Percentiles rank a stretch among this genome's conserved stretches.
These are phyloP conservation scores for Rhabdomys dilectus DNA, from an alignment of 2,113 vertebrate species.

Conservation along the genomic window DNA sequence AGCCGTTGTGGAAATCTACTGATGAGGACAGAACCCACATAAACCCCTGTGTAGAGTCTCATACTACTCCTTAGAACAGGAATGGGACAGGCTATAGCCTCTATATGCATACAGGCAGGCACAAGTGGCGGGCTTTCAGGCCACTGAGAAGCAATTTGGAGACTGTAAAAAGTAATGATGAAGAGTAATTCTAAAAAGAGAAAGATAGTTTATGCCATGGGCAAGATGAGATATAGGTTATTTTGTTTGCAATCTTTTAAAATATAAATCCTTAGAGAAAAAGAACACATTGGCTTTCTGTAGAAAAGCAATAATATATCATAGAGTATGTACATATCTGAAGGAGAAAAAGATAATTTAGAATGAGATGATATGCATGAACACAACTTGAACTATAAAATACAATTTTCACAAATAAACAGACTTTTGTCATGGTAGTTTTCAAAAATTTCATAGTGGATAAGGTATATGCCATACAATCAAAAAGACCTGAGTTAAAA, in stretches of 20 bases:
- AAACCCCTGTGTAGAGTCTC: background rate
- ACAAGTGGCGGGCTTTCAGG: background rate
- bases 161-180: background rate
- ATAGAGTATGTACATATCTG: background rate
- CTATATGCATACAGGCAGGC: background rate
- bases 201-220: background rate
- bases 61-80: background rate
- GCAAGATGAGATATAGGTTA: background rate
- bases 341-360: background rate
- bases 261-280: background rate
- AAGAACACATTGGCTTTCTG: background rate
- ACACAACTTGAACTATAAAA: background rate
- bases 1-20: background rate
- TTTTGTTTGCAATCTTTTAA: background rate
- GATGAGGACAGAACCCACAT: background rate
- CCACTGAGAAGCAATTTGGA: background rate
- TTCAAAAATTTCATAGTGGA: background rate
- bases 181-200: background rate
- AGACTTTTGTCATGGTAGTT: background rate
- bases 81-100: accelerated
- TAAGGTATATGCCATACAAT: too few relatives aligned
- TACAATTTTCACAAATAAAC: background rate
- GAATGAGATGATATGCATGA: too few relatives aligned
- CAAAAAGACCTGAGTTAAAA: background rate
- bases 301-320: background rate